Percentiles rank a stretch among this genome's conserved stretches.
phyloP scores from a whole-genome alignment of 2,113 vertebrate species.

The Zapornia atra region DNA sequence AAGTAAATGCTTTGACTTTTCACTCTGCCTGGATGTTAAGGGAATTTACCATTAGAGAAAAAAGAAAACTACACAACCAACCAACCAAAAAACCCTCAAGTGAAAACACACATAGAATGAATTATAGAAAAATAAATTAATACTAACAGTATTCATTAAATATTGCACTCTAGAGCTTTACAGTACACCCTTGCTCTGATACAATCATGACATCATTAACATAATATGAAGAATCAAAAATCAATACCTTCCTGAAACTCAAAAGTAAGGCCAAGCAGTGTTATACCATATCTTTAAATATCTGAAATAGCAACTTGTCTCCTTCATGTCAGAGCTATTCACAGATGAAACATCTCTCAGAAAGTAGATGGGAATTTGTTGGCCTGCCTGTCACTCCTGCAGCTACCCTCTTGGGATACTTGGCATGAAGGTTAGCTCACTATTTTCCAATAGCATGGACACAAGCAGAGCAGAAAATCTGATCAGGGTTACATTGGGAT shows the following conservation, averaged over 20 bases:
- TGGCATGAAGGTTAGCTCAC: background rate
- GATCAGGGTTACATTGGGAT: background rate
- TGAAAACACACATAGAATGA: background rate
- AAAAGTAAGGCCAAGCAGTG: constrained; percentile 39
- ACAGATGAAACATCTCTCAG: background rate
- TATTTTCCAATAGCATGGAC: background rate
- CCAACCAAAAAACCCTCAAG: background rate
- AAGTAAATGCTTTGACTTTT: constrained; percentile 14
- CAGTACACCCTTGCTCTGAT: constrained; percentile 14
- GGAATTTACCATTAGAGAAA: background rate
- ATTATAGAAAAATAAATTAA: constrained; percentile 49
- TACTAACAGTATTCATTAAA: constrained; percentile 53
- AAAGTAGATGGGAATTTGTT: background rate
- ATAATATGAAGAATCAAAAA: constrained; percentile 61
- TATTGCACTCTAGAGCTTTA: constrained; percentile 48
- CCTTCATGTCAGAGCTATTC: constrained; percentile 26
- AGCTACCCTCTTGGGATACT: background rate
- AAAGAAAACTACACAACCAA: background rate
- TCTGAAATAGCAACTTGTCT: constrained; percentile 44
- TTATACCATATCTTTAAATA: background rate
- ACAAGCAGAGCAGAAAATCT: background rate
- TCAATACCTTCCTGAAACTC: constrained; percentile 61
- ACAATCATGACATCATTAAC: constrained; percentile 63
- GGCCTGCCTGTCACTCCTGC: background rate
- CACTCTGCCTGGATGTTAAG: background rate